These are phyloP conservation scores for Ptilonorhynchus violaceus DNA, from an alignment of 2,113 vertebrate genomes.

Conservation along the genomic window DNA sequence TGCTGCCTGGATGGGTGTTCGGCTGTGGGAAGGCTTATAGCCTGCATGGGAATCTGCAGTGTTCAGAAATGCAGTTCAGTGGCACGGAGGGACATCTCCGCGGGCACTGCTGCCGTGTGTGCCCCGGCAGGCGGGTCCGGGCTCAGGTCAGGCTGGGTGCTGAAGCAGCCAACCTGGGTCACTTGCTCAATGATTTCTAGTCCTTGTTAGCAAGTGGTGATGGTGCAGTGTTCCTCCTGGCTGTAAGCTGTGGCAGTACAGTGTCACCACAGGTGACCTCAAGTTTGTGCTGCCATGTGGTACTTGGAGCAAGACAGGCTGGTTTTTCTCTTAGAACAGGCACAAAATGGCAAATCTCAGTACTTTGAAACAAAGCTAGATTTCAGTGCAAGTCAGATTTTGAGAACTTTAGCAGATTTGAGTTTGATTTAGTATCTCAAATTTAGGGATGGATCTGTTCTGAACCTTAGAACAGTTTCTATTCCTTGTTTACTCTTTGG, in stretches of 20 bases:
- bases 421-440: neutral
- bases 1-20: neutral
- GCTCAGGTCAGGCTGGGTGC: neutral
- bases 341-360: neutral
- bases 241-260: neutral
- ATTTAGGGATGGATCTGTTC: neutral
- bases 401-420: neutral
- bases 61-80: neutral
- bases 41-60: neutral
- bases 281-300: neutral
- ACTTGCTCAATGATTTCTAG: neutral
- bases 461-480: neutral
- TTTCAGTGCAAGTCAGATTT: neutral
- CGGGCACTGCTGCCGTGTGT: fast-evolving
- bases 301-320: neutral
- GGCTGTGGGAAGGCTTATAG: neutral
- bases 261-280: neutral
- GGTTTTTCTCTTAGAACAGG: neutral
- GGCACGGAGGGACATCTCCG: fast-evolving
- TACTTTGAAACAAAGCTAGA: neutral
- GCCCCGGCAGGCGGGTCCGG: fast-evolving
- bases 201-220: neutral
- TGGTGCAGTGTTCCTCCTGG: neutral
- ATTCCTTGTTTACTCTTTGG: neutral
- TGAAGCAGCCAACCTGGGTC: neutral